Conservation (phyloP, 2,888 invertebrate genomes). For the Mesoligia furuncula region DNA sequence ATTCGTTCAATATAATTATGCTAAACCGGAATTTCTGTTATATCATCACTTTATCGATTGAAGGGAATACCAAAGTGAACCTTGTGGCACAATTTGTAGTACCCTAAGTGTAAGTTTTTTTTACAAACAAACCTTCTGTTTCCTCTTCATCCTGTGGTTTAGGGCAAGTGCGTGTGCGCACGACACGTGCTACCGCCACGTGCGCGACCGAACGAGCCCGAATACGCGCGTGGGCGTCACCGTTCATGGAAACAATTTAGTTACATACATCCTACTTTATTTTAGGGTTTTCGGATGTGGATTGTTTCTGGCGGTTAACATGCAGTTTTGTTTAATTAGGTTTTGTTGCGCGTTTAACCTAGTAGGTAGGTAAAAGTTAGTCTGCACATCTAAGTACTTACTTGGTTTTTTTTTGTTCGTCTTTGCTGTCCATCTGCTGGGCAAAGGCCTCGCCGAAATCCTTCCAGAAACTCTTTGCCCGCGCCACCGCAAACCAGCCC, state of each 20-base stretch:
- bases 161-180: constrained; percentile 61
- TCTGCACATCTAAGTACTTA: neutral
- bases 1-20: neutral
- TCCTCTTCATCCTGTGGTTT: constrained; percentile 10
- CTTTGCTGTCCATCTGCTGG: no score
- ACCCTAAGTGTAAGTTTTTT: neutral
- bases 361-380: neutral
- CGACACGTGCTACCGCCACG: constrained; percentile 50
- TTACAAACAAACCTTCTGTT: constrained; percentile 47
- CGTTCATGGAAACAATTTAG: constrained; percentile 52
- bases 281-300: constrained; percentile 49
- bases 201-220: constrained; percentile 44
- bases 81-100: neutral
- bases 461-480: no score
- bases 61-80: neutral
- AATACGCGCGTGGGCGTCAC: constrained; percentile 52
- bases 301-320: constrained; percentile 35
- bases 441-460: no score
- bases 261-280: constrained; percentile 43
- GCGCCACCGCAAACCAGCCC: no score
- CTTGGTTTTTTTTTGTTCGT: no score
- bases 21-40: neutral
- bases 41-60: neutral
- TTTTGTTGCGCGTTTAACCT: neutral
- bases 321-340: constrained; percentile 19